Evolutionary conservation across 2,113 vertebrate genomes (phyloP), one percentile per base, ranked within the genome.

Genomic region (Nannobrachium achirus): DNA sequence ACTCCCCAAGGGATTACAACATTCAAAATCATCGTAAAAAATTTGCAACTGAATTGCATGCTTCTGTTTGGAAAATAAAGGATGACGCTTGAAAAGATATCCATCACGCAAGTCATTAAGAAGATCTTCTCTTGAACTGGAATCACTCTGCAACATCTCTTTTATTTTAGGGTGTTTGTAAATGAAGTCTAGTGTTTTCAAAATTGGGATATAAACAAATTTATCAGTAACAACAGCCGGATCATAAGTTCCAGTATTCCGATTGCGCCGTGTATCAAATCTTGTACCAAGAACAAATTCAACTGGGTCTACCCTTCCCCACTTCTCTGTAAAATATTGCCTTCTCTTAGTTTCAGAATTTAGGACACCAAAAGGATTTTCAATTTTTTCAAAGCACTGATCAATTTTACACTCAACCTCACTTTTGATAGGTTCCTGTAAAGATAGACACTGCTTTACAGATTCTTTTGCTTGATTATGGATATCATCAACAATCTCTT

Each of bases 271-370:
- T 6, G 41, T 64, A 44, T 71, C 66, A 77, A 77, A 78, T 52
- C 81, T 76, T 59, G 56, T 67, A 60, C 69, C 56, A 50, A 83
- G 68, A 19, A 83, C 68, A 63, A 40, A 50, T 65, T 79, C 62
- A 52, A 76, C 48, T 8, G 73, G 76, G 2, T 76, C 61, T 14
- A 76, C 41, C 16, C 16, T 58, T 13, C 65, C 69, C 72, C 66
- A 76, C 11, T 79, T 76, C 38, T 64, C 68, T 42, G 57, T 11
- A 10, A 83, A 75, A 63, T 71, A 77, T 7, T 25, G 50, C 4
- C 4, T 63, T 69, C 56, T 73, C 10, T 80, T 71, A 25, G 6
- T 61, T 59, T 80, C 73, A 74, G 73, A 65, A 52, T 78, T 84
- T 41, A 81, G 42, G 2, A 11, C 4, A 6, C 8, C 15, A 51